These are phyloP conservation scores for Plagiodera versicolora DNA, from an alignment of 2,888 invertebrate species.

Conservation along the genomic window DNA sequence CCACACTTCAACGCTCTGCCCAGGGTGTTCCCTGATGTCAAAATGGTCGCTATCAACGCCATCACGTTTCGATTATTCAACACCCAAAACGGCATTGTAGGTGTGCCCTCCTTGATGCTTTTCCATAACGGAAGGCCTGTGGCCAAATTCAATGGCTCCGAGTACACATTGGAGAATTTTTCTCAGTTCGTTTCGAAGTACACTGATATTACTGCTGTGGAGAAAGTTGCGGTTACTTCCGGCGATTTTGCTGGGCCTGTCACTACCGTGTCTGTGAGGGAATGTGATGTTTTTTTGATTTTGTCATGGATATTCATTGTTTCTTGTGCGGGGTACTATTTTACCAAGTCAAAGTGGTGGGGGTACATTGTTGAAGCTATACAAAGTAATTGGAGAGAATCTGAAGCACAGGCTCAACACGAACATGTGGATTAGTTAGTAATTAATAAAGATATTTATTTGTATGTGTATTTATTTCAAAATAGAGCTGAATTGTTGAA, in stretches of 20 bases:
- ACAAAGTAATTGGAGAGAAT: constrained; percentile 85
- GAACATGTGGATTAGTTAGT: constrained; percentile 60
- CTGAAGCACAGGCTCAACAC: constrained; percentile 80
- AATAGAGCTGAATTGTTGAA: too few relatives aligned
- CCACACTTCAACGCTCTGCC: constrained; percentile 90
- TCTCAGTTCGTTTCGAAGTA: constrained; percentile 75
- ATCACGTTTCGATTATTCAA: constrained; percentile 80
- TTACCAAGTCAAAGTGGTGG: constrained; percentile 77
- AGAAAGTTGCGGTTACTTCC: constrained; percentile 69
- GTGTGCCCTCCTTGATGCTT: constrained; percentile 84
- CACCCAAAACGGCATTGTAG: constrained; percentile 88
- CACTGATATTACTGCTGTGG: constrained; percentile 69
- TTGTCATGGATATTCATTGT: constrained; percentile 86
- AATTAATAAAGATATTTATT: constrained; percentile 23
- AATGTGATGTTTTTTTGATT: constrained; percentile 79
- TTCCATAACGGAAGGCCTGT: constrained; percentile 88
- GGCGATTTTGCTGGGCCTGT: constrained; percentile 82
- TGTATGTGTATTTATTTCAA: not conserved
- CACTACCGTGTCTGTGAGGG: constrained; percentile 72
- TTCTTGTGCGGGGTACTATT: constrained; percentile 72
- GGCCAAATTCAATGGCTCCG: constrained; percentile 81
- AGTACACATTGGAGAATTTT: constrained; percentile 78
- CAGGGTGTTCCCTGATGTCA: constrained; percentile 81
- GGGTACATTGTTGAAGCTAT: constrained; percentile 79
- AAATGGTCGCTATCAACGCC: constrained; percentile 89